phyloP scores from a whole-genome alignment of 2,888 invertebrate genomes.

The Nephrotoma flavescens region DNA sequence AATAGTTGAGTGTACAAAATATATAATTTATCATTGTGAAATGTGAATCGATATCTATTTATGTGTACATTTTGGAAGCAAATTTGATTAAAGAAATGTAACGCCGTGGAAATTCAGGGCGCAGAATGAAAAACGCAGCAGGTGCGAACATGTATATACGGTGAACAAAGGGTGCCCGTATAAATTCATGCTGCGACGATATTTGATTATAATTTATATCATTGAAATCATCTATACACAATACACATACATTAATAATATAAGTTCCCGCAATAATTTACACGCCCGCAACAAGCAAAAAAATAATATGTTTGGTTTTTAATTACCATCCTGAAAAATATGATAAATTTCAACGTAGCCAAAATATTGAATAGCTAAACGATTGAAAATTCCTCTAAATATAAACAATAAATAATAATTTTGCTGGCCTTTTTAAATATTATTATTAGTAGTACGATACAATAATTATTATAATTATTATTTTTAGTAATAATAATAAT shows the following conservation, averaged over 20 bases:
- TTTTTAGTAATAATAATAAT: not conserved
- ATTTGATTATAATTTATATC: not conserved
- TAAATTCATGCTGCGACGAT: not conserved
- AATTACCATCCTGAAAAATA: not conserved
- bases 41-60: not conserved
- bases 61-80: not conserved
- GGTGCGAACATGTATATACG: not conserved
- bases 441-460: not conserved
- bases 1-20: not conserved
- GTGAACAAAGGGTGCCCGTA: not conserved
- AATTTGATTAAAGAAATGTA: not conserved
- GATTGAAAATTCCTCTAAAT: not conserved
- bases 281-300: not conserved
- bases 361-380: not conserved
- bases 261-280: not conserved
- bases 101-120: not conserved
- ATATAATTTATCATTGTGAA: not conserved
- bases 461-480: not conserved
- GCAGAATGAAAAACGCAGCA: not conserved
- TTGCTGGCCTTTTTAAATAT: not conserved
- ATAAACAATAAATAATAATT: not conserved
- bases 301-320: not conserved
- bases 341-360: not conserved
- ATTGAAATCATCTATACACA: not conserved
- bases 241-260: not conserved